Evolutionary conservation across 2,888 invertebrate species (phyloP).

Genomic region (Drosophila mimetica): DNA sequence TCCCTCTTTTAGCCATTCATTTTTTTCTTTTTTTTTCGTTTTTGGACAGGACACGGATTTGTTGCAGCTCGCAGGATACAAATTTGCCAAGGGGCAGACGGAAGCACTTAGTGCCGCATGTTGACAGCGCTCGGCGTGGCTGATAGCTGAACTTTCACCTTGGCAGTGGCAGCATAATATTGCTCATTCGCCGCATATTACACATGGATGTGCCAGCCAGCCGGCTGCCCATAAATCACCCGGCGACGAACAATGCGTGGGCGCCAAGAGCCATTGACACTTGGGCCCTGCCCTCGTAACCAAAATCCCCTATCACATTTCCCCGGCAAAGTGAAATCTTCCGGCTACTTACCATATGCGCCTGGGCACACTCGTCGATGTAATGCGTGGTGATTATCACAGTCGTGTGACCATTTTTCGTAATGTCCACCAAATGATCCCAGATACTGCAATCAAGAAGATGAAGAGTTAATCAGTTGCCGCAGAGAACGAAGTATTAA

Average conservation of each 20-base stretch:
- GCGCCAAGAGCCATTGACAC: constrained; percentile 72
- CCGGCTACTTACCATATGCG: constrained; percentile 88
- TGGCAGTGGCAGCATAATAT: constrained; percentile 60
- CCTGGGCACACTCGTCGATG: constrained; percentile 94
- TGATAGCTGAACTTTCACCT: constrained; percentile 78
- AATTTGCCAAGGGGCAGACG: constrained; percentile 70
- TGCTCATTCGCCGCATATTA: constrained; percentile 77
- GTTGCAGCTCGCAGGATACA: constrained; percentile 75
- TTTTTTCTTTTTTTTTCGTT: constrained; percentile 25
- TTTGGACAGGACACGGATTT: constrained; percentile 70
- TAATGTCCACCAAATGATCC: constrained; percentile 92
- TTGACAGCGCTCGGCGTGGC: constrained; percentile 68
- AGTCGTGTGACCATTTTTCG: constrained; percentile 90
- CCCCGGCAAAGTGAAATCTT: neutral
- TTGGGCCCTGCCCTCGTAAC: constrained; percentile 1
- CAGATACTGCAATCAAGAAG: constrained; percentile 87
- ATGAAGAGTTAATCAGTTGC: constrained; percentile 42
- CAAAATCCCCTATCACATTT: neutral
- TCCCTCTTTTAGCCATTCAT: constrained; percentile 27
- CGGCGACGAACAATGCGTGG: constrained; percentile 71
- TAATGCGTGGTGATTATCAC: constrained; percentile 95
- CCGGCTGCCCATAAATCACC: constrained; percentile 69
- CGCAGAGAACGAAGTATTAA: neutral
- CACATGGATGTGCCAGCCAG: constrained; percentile 59
- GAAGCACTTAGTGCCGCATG: constrained; percentile 77